Base-by-base conservation (phyloP, 2,113 vertebrate species). In the Pontoporia blainvillei region DNA sequence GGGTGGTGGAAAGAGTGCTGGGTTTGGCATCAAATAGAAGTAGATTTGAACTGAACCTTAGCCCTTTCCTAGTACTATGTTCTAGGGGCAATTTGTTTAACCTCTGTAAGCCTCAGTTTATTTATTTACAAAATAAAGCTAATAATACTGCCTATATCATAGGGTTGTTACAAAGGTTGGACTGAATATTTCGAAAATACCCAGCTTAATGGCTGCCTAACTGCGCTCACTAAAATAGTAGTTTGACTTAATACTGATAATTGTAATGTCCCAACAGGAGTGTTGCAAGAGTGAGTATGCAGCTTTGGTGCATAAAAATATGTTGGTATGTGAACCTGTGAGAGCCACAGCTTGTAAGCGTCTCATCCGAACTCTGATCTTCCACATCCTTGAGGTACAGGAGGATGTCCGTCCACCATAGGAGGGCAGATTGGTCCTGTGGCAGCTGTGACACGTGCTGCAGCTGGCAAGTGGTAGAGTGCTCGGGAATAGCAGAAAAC, bases 11-110 rank as follows among this genome's bases (percentile, higher is more conserved):
- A 29, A 91, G 39, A 71, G 2, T 25, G n/a, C 1, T 14, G 41
- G 12, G 12, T n/a, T 87, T 52, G 36, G 49, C 54, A 88, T 76
- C 34, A 93, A n/a, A 41, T 1, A 46, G 46, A n/a, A 82, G 54
- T 54, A 66, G 34, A 94, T 29, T 39, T 31, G 39, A 86, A 76
- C 6, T 71, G 20, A 66, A 75, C 17, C 15, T 66, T 13, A 59
- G 27, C 10, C 5, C 1, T 12, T 57, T 75, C 85, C 71, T 31
- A 23, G 36, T 52, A 62, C n/a, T 79, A 0, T 39, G 8, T 64
- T 85, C 6, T n/a, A 93, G 64, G 41, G 8, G n/a, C 20, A 86
- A 54, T 41, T 64, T 66, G 6, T 79, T 90, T 76, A 73, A 91
- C n/a, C 8, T 75, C 27, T 52, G 13, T 8, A 27, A 67, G 4